Evolutionary conservation across 2,113 vertebrate species (phyloP).

Genomic region (Dipodomys stephensi): DNA sequence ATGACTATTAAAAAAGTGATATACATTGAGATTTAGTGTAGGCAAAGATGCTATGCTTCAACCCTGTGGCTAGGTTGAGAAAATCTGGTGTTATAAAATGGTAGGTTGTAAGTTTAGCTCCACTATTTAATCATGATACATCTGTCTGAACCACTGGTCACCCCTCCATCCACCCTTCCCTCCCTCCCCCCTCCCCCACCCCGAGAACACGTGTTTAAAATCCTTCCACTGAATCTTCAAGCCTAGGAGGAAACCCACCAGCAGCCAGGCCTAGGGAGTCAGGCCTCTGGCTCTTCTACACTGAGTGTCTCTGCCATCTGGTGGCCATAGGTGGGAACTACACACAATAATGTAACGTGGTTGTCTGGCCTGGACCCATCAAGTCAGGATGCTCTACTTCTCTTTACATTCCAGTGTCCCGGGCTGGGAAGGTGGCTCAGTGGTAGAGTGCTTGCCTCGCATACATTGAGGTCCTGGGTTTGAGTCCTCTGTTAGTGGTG

Average conservation of each 20-base stretch:
- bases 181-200: no score
- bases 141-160: not conserved
- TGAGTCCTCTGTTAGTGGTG: not conserved
- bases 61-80: not conserved
- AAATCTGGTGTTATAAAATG: not conserved
- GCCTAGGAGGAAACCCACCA: not conserved
- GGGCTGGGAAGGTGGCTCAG: no score
- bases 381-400: not conserved
- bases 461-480: no score
- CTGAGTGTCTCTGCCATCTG: constrained; percentile 71
- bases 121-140: not conserved
- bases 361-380: not conserved
- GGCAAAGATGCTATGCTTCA: not conserved
- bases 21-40: not conserved
- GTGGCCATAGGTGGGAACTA: not conserved
- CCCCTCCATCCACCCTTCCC: no score
- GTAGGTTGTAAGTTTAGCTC: not conserved
- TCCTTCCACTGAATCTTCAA: not conserved
- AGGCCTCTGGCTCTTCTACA: not conserved
- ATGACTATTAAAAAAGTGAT: not conserved
- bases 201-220: not conserved
- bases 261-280: fast-evolving
- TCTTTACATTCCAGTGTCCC: not conserved
- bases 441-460: no score
- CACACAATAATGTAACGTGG: not conserved